Evolutionary conservation across 2,888 invertebrate species (phyloP).

Genomic region (Scaptomyza caliginosa): DNA sequence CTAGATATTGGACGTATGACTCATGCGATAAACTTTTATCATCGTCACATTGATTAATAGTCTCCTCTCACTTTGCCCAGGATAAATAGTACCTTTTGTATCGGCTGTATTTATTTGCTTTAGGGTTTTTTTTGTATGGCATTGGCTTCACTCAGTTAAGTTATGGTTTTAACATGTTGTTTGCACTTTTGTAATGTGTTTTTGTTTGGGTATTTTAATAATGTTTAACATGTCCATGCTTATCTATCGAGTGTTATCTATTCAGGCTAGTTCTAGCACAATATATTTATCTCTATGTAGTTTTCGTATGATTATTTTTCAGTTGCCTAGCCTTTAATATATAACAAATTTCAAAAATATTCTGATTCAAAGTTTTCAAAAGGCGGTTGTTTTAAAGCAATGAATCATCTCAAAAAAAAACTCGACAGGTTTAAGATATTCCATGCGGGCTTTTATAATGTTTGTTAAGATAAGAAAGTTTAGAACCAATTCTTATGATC

Average conservation of each 20-base stretch:
- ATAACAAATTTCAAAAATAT: too few relatives aligned
- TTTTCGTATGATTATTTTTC: too few relatives aligned
- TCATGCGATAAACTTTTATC: constrained; percentile 32
- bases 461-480: background rate
- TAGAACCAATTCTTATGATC: too few relatives aligned
- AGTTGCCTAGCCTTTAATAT: too few relatives aligned
- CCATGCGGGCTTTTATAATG: background rate
- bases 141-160: too few relatives aligned
- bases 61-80: too few relatives aligned
- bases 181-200: constrained; percentile 12
- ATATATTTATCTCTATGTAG: background rate
- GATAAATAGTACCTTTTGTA: too few relatives aligned
- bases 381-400: too few relatives aligned
- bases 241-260: constrained; percentile 43
- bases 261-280: constrained; percentile 34
- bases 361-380: too few relatives aligned
- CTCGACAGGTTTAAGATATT: background rate
- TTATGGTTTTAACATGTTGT: background rate
- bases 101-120: background rate
- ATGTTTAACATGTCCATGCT: constrained; percentile 22
- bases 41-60: constrained; percentile 60
- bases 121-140: background rate
- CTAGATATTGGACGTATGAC: constrained; percentile 41
- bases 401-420: too few relatives aligned
- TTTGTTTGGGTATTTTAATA: constrained; percentile 9